phyloP scores from a whole-genome alignment of 2,797 vertebrate species.

The Monodelphis domestica region DNA sequence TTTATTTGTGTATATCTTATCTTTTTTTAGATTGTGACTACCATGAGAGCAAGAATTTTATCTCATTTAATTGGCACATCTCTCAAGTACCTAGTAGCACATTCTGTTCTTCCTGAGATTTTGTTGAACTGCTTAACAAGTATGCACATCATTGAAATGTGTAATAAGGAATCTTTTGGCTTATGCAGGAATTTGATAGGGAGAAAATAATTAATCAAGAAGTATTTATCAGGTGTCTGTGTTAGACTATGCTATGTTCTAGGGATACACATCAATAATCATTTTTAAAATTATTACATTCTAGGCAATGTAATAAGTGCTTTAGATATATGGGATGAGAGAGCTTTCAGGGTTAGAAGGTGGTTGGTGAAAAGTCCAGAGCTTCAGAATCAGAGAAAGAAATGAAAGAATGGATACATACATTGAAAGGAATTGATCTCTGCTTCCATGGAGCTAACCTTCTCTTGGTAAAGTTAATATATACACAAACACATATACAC shows the following conservation, averaged over 20 bases:
- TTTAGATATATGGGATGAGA: not conserved
- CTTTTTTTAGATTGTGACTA: too few species aligned
- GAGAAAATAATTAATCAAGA: not conserved
- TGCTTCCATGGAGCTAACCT: not conserved
- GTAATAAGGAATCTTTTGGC: not conserved
- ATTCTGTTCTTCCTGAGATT: not conserved
- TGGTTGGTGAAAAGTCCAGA: not conserved
- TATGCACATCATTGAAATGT: not conserved
- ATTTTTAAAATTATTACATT: not conserved
- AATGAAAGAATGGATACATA: not conserved
- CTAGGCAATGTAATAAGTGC: not conserved
- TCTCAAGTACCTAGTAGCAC: too few species aligned
- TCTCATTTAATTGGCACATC: too few species aligned
- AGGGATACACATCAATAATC: not conserved
- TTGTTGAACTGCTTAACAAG: not conserved
- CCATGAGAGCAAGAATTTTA: too few species aligned
- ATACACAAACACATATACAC: not conserved
- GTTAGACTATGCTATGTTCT: too few species aligned
- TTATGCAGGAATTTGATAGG: not conserved
- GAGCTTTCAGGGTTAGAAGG: not conserved
- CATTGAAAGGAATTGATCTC: not conserved
- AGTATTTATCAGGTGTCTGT: too few species aligned
- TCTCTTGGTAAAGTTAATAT: not conserved
- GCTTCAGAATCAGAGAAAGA: not conserved
- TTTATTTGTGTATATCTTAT: too few species aligned